phyloP scores from a whole-genome alignment of 1,140 invertebrate genomes.

The Caerostris extrusa region DNA sequence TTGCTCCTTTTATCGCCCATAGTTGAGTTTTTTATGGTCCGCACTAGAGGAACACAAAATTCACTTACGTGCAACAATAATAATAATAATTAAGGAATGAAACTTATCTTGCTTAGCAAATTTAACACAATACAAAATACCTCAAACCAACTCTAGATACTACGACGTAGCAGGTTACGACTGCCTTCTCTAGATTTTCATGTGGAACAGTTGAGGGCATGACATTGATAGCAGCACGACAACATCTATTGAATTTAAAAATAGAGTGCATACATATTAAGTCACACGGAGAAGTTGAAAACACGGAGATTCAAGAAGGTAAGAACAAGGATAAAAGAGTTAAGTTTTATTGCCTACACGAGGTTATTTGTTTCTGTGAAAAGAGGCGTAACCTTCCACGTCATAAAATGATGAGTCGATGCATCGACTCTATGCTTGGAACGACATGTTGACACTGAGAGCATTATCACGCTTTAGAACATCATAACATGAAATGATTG shows the following conservation, averaged over 20 bases:
- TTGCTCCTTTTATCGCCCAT: too few relatives aligned
- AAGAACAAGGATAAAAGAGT: conserved; percentile 5
- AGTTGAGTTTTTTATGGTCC: too few relatives aligned
- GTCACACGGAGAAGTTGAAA: conserved; percentile 49
- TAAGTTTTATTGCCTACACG: background rate
- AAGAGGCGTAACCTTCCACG: conserved; percentile 23
- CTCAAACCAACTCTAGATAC: conserved; percentile 12
- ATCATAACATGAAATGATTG: conserved; percentile 10
- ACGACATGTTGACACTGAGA: conserved; percentile 30
- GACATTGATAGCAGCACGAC: conserved; percentile 28
- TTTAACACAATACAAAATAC: background rate
- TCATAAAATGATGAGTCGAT: conserved; percentile 32
- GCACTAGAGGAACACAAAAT: background rate
- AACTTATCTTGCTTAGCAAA: background rate
- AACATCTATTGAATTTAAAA: conserved; percentile 46
- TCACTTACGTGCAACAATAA: background rate
- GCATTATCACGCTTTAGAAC: conserved; percentile 11
- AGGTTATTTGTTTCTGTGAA: background rate
- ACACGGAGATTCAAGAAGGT: conserved; percentile 47
- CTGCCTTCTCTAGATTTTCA: background rate
- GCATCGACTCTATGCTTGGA: conserved; percentile 28
- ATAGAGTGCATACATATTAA: conserved; percentile 51
- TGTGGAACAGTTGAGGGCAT: background rate
- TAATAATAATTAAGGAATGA: too few relatives aligned
- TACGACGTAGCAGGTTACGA: conserved; percentile 40